Conservation (phyloP, 2,888 invertebrate species). For the Caprella mutica region DNA sequence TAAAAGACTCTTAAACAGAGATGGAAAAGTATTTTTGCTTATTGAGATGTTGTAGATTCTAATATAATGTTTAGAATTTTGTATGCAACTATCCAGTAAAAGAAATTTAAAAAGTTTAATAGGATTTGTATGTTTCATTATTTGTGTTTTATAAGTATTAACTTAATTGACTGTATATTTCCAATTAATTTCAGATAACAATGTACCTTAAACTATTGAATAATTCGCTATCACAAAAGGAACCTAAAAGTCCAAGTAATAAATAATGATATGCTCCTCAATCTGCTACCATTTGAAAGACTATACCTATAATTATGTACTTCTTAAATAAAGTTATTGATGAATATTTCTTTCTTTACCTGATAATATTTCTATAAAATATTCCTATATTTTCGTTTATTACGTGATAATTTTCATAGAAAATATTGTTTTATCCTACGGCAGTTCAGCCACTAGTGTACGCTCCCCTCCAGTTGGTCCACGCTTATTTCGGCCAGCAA, state of each 20-base stretch:
- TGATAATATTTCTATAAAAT: not conserved
- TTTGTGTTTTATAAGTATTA: too few relatives aligned
- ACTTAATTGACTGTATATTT: not conserved
- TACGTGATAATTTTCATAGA: too few relatives aligned
- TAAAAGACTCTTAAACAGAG: too few relatives aligned
- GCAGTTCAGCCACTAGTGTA: slow-evolving; percentile 29
- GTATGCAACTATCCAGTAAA: too few relatives aligned
- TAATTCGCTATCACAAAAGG: not conserved
- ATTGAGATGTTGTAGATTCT: not conserved
- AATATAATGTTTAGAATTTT: not conserved
- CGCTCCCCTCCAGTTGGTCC: slow-evolving; percentile 30
- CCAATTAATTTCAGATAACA: not conserved
- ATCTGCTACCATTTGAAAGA: not conserved
- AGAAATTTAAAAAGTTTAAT: too few relatives aligned
- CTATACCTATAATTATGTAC: too few relatives aligned
- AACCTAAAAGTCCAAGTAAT: not conserved
- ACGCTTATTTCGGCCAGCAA: slow-evolving; percentile 21
- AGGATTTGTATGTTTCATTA: too few relatives aligned
- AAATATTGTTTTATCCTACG: too few relatives aligned
- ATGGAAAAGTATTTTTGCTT: not conserved
- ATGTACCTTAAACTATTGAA: not conserved
- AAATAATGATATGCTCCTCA: not conserved
- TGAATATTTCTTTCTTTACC: too few relatives aligned
- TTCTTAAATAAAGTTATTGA: too few relatives aligned
- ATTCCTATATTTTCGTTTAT: not conserved